Conservation (phyloP, 2,113 vertebrate species). For the Passer domesticus region DNA sequence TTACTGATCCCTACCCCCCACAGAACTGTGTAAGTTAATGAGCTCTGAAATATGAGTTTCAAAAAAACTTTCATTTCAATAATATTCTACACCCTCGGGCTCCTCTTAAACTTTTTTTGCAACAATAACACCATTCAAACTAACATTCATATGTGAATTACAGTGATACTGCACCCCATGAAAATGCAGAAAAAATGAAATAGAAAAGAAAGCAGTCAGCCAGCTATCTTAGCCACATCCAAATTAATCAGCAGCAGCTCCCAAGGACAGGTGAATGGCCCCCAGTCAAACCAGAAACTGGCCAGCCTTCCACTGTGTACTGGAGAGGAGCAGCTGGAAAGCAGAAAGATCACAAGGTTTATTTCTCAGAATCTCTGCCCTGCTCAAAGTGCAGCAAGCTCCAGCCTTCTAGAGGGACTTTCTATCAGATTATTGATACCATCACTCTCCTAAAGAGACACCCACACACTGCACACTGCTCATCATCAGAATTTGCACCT, state of each 20-base stretch:
- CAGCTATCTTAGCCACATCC: background rate
- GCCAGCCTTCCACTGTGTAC: background rate
- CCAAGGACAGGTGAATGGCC: background rate
- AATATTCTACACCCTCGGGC: conserved; percentile 30
- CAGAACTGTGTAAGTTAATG: conserved; percentile 60
- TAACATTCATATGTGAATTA: conserved; percentile 52
- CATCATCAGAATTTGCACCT: background rate
- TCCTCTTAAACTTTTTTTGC: conserved; percentile 61
- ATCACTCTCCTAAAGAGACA: background rate
- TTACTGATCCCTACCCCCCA: conserved; percentile 58
- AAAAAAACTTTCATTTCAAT: conserved; percentile 63
- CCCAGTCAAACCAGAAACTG: background rate
- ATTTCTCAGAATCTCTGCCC: background rate
- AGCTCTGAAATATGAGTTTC: conserved; percentile 63
- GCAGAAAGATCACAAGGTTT: background rate
- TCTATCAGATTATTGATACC: background rate
- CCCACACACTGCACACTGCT: background rate
- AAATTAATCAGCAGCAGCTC: conserved; percentile 6
- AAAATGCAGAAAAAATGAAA: conserved; percentile 51
- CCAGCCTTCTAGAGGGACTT: background rate
- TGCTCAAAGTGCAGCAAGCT: background rate
- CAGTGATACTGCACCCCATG: conserved; percentile 19
- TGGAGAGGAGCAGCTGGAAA: background rate
- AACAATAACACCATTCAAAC: conserved; percentile 61
- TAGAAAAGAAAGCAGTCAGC: background rate